phyloP scores from a whole-genome alignment of 2,797 vertebrate genomes.

The Lycodopsis pacificus region DNA sequence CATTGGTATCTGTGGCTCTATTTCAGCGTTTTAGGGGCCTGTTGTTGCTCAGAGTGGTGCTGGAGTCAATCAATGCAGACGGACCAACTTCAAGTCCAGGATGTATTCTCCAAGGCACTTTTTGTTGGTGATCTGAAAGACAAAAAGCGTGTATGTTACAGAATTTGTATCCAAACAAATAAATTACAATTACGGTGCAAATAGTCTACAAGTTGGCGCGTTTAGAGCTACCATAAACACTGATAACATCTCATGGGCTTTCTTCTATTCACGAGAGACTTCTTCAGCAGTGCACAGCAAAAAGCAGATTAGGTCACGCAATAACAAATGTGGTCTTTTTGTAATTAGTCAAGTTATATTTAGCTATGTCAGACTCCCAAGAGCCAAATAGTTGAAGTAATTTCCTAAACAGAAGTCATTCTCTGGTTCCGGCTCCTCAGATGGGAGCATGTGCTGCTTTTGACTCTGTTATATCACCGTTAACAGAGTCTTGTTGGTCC shows the following conservation, averaged over 20 bases:
- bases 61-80: constrained; percentile 62
- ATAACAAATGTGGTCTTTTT: constrained; percentile 22
- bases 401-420: constrained; percentile 6
- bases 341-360: constrained; percentile 15
- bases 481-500: neutral
- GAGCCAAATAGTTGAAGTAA: neutral
- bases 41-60: constrained; percentile 73
- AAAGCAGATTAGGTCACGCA: constrained; percentile 23
- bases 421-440: neutral
- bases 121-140: constrained; percentile 79
- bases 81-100: constrained; percentile 70
- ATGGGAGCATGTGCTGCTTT: neutral
- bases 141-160: constrained; percentile 23
- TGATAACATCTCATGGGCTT: constrained; percentile 9
- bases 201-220: neutral
- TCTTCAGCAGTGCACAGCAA: constrained; percentile 19
- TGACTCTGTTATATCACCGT: neutral
- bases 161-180: neutral
- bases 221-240: constrained; percentile 9
- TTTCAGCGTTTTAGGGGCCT: constrained; percentile 59
- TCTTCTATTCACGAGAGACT: constrained; percentile 5
- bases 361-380: constrained; percentile 13
- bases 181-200: neutral
- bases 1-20: constrained; percentile 66
- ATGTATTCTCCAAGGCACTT: constrained; percentile 83